Percentiles rank a stretch among this genome's conserved stretches.
Conservation (phyloP, 1,140 invertebrate species). For the Drosophila malerkotliana region DNA sequence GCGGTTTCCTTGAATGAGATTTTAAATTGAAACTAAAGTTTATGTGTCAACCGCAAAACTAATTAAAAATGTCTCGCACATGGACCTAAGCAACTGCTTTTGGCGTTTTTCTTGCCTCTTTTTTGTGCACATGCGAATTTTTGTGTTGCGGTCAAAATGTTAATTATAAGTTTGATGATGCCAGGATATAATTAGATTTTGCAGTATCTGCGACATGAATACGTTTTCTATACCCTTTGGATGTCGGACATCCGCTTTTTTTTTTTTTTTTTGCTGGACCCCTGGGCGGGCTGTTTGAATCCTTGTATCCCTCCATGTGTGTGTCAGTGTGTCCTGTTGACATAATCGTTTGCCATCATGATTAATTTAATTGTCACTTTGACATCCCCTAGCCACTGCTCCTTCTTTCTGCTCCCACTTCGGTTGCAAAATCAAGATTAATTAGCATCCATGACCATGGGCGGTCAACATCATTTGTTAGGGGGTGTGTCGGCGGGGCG, state of each 20-base stretch:
- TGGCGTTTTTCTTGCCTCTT: constrained; percentile 26
- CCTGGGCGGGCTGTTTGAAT: constrained; percentile 4
- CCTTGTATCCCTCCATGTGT: constrained; percentile 3
- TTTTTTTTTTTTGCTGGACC: neutral
- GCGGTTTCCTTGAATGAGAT: constrained; percentile 1
- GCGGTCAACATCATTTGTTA: constrained; percentile 77
- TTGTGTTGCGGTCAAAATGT: constrained; percentile 70
- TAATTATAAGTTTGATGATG: constrained; percentile 74
- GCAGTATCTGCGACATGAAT: constrained; percentile 20
- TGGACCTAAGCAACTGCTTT: constrained; percentile 17
- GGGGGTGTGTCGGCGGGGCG: constrained; percentile 18
- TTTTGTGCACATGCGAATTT: constrained; percentile 31
- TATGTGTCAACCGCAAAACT: constrained; percentile 68
- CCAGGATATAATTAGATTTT: constrained; percentile 71
- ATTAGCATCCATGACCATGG: constrained; percentile 74
- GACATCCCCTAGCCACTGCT: constrained; percentile 39
- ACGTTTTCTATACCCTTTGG: constrained; percentile 8
- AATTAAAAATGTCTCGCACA: constrained; percentile 67
- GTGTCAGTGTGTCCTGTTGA: constrained; percentile 60
- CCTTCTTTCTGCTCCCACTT: constrained; percentile 14
- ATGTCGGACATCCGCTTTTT: constrained; percentile 18
- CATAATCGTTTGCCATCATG: constrained; percentile 79
- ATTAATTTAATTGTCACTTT: constrained; percentile 83
- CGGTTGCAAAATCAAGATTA: constrained; percentile 74
- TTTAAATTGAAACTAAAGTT: constrained; percentile 20